These are phyloP conservation scores for Barypeithes pellucidus DNA, from an alignment of 2,888 invertebrate genomes.

Conservation along the genomic window DNA sequence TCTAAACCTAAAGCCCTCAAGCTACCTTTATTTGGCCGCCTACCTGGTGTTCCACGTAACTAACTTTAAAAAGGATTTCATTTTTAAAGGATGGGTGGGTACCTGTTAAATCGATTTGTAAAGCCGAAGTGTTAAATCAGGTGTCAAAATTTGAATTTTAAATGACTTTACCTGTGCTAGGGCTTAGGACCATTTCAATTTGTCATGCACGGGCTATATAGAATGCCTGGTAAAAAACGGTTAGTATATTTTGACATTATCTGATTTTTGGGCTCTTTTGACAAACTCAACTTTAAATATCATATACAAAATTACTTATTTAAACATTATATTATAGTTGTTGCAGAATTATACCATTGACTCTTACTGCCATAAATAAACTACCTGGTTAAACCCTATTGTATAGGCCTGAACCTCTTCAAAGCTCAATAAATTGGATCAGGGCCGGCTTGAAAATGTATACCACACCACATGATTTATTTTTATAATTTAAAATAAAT, in stretches of 20 bases:
- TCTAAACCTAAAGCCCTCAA: not conserved
- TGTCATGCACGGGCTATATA: slow-evolving; percentile 42
- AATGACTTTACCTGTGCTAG: slow-evolving; percentile 36
- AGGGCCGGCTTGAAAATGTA: too few species aligned
- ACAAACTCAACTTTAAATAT: too few species aligned
- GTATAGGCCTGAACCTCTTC: too few species aligned
- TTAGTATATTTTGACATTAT: slow-evolving; percentile 32
- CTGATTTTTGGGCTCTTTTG: slow-evolving; percentile 9
- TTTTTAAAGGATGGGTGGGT: slow-evolving; percentile 22
- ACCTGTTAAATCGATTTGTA: slow-evolving; percentile 50
- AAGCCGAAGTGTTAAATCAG: slow-evolving; percentile 40
- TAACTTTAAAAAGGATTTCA: slow-evolving; percentile 4
- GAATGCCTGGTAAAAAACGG: slow-evolving; percentile 34
- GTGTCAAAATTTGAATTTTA: slow-evolving; percentile 49
- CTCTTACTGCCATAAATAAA: too few species aligned
- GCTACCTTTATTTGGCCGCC: not conserved
- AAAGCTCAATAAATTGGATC: too few species aligned
- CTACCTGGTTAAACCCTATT: too few species aligned
- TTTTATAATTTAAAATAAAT: too few species aligned
- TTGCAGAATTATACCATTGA: too few species aligned
- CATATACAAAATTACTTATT: too few species aligned
- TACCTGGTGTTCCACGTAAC: slow-evolving; percentile 35
- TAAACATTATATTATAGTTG: too few species aligned
- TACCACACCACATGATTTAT: too few species aligned
- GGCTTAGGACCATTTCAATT: slow-evolving; percentile 28